Conservation (phyloP, 2,113 vertebrate genomes). For the Neotoma lepida region DNA sequence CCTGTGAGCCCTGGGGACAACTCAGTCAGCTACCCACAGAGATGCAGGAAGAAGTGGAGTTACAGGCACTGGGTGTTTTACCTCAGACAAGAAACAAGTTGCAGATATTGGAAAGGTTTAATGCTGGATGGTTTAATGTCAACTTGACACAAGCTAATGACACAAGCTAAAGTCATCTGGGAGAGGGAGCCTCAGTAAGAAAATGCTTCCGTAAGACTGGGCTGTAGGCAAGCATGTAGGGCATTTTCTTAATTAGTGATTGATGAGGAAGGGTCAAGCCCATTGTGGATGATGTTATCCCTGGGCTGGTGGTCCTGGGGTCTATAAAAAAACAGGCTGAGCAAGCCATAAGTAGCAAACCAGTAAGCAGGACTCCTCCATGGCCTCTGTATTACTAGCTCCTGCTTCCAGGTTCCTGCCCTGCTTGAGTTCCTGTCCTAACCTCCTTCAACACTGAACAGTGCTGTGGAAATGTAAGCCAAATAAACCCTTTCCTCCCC, state of each 20-base stretch:
- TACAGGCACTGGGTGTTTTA: background rate
- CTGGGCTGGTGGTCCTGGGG: too few species aligned
- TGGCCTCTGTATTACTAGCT: too few species aligned
- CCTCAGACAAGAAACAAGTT: background rate
- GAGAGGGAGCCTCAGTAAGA: background rate
- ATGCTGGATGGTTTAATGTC: background rate
- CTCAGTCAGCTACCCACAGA: background rate
- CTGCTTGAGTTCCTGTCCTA: too few species aligned
- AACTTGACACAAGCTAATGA: background rate
- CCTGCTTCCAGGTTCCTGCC: too few species aligned
- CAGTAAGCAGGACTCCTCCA: too few species aligned
- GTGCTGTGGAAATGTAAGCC: too few species aligned
- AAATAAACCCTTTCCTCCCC: too few species aligned
- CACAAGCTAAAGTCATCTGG: background rate
- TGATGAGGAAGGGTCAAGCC: background rate
- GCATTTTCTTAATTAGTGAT: background rate
- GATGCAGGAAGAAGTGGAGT: background rate
- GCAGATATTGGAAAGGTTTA: background rate
- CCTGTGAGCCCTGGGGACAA: too few species aligned
- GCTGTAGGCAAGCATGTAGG: background rate
- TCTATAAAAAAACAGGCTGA: too few species aligned
- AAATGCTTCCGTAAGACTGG: background rate
- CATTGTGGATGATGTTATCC: background rate
- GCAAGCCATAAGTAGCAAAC: too few species aligned
- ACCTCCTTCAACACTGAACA: too few species aligned